These are phyloP conservation scores for Cryptocheilus praepositus DNA, from an alignment of 2,888 invertebrate species.

Conservation along the genomic window DNA sequence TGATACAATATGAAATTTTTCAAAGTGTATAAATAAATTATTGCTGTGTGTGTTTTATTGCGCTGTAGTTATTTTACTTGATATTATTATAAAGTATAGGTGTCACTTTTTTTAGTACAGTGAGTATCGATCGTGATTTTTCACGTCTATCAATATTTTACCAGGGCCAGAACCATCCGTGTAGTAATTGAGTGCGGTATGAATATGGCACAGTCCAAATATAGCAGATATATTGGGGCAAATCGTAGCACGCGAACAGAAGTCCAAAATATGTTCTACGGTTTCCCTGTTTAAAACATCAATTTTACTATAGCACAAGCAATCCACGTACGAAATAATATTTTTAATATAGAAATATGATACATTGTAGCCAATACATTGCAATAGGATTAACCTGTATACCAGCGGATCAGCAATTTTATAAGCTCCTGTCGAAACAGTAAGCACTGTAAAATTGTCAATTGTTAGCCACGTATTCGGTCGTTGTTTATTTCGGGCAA, in stretches of 20 bases:
- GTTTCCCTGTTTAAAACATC: slow-evolving; percentile 11
- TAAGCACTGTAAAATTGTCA: slow-evolving; percentile 18
- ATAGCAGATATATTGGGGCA: slow-evolving; percentile 28
- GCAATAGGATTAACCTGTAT: slow-evolving; percentile 22
- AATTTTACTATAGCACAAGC: not conserved
- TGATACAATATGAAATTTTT: too few relatives aligned
- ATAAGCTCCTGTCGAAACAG: slow-evolving; percentile 22
- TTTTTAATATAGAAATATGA: not conserved
- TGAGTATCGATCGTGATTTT: slow-evolving; percentile 14
- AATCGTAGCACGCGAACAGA: slow-evolving; percentile 9
- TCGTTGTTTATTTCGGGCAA: slow-evolving; percentile 16
- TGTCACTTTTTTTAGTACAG: too few relatives aligned
- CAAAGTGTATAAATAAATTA: too few relatives aligned
- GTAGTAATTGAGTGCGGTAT: slow-evolving; percentile 28
- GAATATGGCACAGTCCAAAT: slow-evolving; percentile 23
- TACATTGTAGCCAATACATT: too few relatives aligned
- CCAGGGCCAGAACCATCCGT: slow-evolving; percentile 1
- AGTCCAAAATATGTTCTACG: slow-evolving; percentile 24
- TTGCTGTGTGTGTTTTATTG: too few relatives aligned
- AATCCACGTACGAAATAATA: not conserved
- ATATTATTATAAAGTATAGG: too few relatives aligned
- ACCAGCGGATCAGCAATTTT: slow-evolving; percentile 28
- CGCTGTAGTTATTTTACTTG: too few relatives aligned
- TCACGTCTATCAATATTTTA: slow-evolving; percentile 31
- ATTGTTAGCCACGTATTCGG: not conserved